Evolutionary conservation across 2,888 invertebrate genomes (phyloP), one percentile per base, ranked within the genome.

Genomic region (Pammene aurita): DNA sequence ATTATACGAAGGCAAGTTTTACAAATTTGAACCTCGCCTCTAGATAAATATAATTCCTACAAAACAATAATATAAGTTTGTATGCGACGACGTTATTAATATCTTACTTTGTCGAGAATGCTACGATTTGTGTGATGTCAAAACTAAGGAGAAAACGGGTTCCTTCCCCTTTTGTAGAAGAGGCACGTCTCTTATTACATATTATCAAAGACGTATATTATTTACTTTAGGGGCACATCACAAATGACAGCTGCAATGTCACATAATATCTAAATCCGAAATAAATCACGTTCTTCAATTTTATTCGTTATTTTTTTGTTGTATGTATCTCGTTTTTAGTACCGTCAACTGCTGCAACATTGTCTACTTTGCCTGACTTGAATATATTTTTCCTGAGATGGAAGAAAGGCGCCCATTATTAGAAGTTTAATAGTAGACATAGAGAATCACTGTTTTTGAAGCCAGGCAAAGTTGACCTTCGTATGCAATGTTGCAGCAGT

Each of bases 101-200:
- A 16, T 38, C 35, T 35, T 13, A 38, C 46, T 16, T 38, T 61
- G 7, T 38, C 38, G 38, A 18, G 16, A 50, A 60, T 60, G 16
- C 48, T 35, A 10, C 44, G 7, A 13, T 16, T 35, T 38, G 35
- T 48, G 16, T 50, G 5, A 18, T 18, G 14, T 38, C 61, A 61
- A 18, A 50, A 50, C 61, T 50, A 50, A 50, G 38, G 61, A 50
- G 61, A 61, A 16, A 57, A 57, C 41, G 13, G 35, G 35, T 35
- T 11, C 60, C 35, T 11, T 60, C 35, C 34, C 46, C 34, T 35
- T 60, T 48, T 46, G 13, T 7, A 26, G 57, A 42, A 58, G 44
- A 34, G 38, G 41, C 38, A 41, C 16, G 56, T 44, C 42, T 44
- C 44, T 44, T 58, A 44, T 46, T 44, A 44, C 26, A n/a, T 57